These are phyloP conservation scores for Amphiprion ocellaris DNA, from an alignment of 2,113 vertebrate species.

Conservation along the genomic window DNA sequence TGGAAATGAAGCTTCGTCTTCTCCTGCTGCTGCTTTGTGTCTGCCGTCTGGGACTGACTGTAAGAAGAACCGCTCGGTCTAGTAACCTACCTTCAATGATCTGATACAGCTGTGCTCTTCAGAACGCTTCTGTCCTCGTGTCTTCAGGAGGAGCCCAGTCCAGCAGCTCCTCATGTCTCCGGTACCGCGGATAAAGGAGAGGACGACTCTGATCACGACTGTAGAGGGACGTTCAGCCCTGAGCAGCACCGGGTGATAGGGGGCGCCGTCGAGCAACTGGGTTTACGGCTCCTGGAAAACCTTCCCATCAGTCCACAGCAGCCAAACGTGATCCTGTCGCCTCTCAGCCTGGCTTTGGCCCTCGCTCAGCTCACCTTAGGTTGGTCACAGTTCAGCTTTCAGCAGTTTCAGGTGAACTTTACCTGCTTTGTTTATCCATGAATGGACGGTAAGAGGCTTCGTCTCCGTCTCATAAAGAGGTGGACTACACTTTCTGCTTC, in stretches of 20 bases:
- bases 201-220: slow-evolving; percentile 6
- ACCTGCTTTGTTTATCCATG: too few relatives aligned
- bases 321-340: slow-evolving; percentile 58
- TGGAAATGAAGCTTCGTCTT: slow-evolving; percentile 61
- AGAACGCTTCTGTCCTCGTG: background rate
- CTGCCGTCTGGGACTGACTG: slow-evolving; percentile 45
- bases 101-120: too few relatives aligned
- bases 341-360: slow-evolving; percentile 60
- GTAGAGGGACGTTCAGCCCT: slow-evolving; percentile 15
- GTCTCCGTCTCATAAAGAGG: too few relatives aligned
- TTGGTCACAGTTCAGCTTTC: background rate
- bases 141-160: slow-evolving; percentile 32
- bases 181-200: background rate
- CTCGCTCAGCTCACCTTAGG: slow-evolving; percentile 67
- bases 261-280: slow-evolving; percentile 53
- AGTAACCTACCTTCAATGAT: background rate
- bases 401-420: too few relatives aligned
- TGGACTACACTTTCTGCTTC: too few relatives aligned
- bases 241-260: slow-evolving; percentile 40
- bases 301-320: slow-evolving; percentile 46
- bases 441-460: too few relatives aligned
- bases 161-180: slow-evolving; percentile 8
- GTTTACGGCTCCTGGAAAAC: slow-evolving; percentile 55
- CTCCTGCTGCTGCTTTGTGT: slow-evolving; percentile 48
- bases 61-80: slow-evolving; percentile 38